phyloP scores from a whole-genome alignment of 2,797 vertebrate species.

The Masticophis lateralis region DNA sequence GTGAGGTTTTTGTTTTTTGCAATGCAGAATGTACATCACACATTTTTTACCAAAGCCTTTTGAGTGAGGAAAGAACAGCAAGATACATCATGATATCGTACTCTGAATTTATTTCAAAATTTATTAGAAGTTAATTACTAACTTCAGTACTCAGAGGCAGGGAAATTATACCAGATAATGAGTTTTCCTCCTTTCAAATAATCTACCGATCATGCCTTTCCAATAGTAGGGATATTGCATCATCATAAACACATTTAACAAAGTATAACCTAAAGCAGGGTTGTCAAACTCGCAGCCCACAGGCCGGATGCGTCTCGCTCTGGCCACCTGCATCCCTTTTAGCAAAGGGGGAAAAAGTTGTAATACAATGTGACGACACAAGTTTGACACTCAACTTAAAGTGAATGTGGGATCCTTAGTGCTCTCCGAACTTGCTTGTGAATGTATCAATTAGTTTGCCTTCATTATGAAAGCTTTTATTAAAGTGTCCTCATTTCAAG shows the following conservation, averaged over 20 bases:
- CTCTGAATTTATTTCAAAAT: background rate
- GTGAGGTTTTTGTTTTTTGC: background rate
- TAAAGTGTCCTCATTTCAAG: background rate
- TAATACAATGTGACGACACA: too few species aligned
- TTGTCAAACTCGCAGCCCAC: too few species aligned
- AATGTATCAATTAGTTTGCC: background rate
- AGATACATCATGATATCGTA: background rate
- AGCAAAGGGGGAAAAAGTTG: too few species aligned
- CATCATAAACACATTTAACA: background rate
- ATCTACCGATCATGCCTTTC: background rate
- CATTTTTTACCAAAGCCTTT: background rate
- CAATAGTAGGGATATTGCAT: background rate
- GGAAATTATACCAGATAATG: background rate
- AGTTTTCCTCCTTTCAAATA: background rate
- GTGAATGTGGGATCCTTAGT: too few species aligned
- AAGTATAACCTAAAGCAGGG: background rate
- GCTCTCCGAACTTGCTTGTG: background rate
- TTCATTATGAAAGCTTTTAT: background rate
- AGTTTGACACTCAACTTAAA: too few species aligned
- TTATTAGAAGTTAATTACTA: background rate
- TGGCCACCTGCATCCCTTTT: too few species aligned
- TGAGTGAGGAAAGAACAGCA: background rate
- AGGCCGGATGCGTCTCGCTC: rapidly evolving
- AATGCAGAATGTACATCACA: background rate
- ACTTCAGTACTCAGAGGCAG: background rate